phyloP scores from a whole-genome alignment of 2,113 vertebrate genomes.

The Zosterops japonicus region DNA sequence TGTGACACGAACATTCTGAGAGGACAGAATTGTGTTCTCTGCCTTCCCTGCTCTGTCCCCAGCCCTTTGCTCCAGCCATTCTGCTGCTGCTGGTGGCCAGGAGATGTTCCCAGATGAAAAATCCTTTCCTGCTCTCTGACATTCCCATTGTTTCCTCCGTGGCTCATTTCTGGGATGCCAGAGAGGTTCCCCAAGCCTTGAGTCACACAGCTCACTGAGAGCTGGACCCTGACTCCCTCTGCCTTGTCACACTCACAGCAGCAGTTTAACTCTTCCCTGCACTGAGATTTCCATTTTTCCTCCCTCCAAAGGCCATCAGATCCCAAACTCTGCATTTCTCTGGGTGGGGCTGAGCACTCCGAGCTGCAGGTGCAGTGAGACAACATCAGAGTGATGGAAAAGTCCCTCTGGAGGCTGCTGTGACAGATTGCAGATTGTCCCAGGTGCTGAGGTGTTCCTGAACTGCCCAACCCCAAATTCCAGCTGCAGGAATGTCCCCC shows the following conservation, averaged over 20 bases:
- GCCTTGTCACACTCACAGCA: background rate
- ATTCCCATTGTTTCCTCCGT: background rate
- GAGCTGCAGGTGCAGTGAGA: background rate
- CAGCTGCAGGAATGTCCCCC: background rate
- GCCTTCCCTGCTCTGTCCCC: background rate
- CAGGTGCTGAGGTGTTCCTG: background rate
- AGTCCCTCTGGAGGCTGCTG: background rate
- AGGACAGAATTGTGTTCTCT: background rate
- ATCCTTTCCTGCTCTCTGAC: background rate
- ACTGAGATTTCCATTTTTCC: background rate
- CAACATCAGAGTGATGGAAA: rapidly evolving
- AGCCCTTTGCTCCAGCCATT: background rate
- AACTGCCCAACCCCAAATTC: background rate
- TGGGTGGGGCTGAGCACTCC: background rate
- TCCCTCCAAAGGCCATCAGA: background rate
- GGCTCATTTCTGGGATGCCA: background rate
- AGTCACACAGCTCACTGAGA: background rate
- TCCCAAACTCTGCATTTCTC: background rate
- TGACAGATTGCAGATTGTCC: background rate
- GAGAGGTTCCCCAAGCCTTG: background rate
- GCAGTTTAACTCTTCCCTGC: background rate
- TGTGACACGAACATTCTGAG: background rate
- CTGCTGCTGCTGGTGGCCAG: background rate
- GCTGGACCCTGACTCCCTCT: background rate
- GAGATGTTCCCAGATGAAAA: background rate